Evolutionary conservation across 1,140 invertebrate genomes (phyloP).

Genomic region (Nephila pilipes): DNA sequence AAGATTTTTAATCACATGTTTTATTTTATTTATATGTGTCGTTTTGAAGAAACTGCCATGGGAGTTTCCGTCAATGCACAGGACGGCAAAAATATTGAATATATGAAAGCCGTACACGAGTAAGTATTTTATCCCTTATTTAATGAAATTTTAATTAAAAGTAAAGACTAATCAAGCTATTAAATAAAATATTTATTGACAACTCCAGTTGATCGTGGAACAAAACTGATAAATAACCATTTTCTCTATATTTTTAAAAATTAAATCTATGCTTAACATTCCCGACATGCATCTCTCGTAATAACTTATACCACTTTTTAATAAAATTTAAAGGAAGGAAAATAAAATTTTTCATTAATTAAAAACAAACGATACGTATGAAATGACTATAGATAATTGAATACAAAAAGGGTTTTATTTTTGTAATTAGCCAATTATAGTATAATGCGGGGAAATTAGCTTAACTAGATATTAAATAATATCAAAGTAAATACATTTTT

Average conservation of each 20-base stretch:
- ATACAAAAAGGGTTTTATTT: too few species aligned
- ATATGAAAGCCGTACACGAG: conserved; percentile 30
- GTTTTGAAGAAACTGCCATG: conserved; percentile 90
- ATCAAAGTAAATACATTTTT: too few species aligned
- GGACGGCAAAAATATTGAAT: conserved; percentile 80
- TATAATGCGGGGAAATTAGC: too few species aligned
- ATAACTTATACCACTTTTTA: neutral
- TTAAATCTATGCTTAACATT: neutral
- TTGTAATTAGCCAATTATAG: too few species aligned
- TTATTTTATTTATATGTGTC: neutral
- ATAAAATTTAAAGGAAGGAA: too few species aligned
- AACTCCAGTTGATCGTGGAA: neutral
- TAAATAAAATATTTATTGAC: too few species aligned
- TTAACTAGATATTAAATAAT: too few species aligned
- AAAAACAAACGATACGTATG: too few species aligned
- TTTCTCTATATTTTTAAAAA: neutral
- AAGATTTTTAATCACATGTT: neutral
- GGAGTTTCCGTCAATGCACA: conserved; percentile 87
- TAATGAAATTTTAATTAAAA: neutral
- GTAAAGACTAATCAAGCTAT: too few species aligned
- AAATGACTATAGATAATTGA: too few species aligned
- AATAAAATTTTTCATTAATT: too few species aligned
- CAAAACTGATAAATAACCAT: neutral
- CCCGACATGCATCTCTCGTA: neutral
- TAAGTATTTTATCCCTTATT: neutral